Evolutionary conservation across 2,797 vertebrate species (phyloP), one percentile per base, ranked within the genome.

Genomic region (Pagetopsis macropterus): DNA sequence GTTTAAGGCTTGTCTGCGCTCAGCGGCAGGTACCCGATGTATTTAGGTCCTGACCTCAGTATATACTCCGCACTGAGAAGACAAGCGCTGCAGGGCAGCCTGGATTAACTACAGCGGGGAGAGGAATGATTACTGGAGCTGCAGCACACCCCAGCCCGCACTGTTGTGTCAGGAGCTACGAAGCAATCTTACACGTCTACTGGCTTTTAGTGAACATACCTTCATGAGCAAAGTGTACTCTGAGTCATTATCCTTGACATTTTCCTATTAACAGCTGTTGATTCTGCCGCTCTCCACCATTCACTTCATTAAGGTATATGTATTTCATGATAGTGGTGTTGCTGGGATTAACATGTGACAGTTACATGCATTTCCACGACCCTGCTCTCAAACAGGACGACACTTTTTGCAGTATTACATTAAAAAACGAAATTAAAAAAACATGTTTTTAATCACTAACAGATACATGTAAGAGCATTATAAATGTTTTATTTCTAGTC

Each of bases 1-100:
- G 81, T 75, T 84, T 75, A 88, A 71, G 85, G 88, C 89, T 89
- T 87, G 86, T 87, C 79, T 82, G 85, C 12, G 13, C 82, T 86
- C 89, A 79, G 88, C 49, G n/a, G 82, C 76, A 74, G 84, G 84
- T 71, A 86, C 75, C 61, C 66, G 33, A 82, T 87, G 80, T 77
- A 85, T 91, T 88, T 82, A 67, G 85, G 85, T 86, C 84, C 79
- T 86, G 80, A 90, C 90, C 87, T 87, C 81, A 23, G 61, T 80
- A 88, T 87, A 85, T 78, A 72, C 74, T 77, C 69, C 80, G 78
- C 82, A 81, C 85, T 70, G 82, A 70, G 81, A 74, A 86, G 84
- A 90, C 83, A 87, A 89, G 84, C 54, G 88, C 88, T 84, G 79
- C 37, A 85, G 85, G 91, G 81, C 78, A 76, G 76, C n/a, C 57